Base-by-base conservation (phyloP, 2,888 invertebrate species). In the Exocentrus adspersus region DNA sequence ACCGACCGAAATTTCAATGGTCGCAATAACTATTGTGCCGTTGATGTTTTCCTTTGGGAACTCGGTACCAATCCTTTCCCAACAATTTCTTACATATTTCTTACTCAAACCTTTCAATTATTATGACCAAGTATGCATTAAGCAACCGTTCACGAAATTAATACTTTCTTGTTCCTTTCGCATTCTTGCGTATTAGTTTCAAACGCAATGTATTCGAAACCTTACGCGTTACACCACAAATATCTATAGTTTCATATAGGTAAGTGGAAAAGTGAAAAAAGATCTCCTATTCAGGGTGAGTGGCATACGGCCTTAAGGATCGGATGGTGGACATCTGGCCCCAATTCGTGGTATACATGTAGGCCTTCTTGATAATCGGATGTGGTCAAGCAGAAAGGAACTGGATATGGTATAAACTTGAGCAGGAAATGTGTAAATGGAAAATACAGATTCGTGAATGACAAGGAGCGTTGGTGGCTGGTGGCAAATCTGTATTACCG, bases 291-390 rank as follows among this genome's bases (percentile, higher is more conserved):
- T 43, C 20, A 54, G 54, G 14, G 53, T 28, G 14, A 50, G 41
- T 48, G 48, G 32, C 46, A 41, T 41, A 58, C 9, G 24, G 41
- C 43, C 48, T 30, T 17, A 41, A 30, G 52, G 43, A 52, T 53
- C 45, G 37, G 32, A 42, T 50, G 56, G 50, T 28, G 58, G 57
- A 51, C 58, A 62, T 52, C 62, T 62, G 63, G 63, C 63, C 59
- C 53, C 52, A 37, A 43, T 42, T 42, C 61, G 45, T 30, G 21
- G 17, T 28, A 42, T 43, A 51, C 37, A 41, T 19, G 32, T 48
- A 28, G 45, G 53, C 60, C 60, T 28, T 43, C 30, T 43, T 14
- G 5, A 24, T 24, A 24, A 24, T 24, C 7, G 24, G 24, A 24
- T 24, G 4, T 24, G 24, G 24, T 24, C 7, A 24, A 5, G 24